phyloP scores from a whole-genome alignment of 2,888 invertebrate species.

The Branchipolynoe longqiensis region DNA sequence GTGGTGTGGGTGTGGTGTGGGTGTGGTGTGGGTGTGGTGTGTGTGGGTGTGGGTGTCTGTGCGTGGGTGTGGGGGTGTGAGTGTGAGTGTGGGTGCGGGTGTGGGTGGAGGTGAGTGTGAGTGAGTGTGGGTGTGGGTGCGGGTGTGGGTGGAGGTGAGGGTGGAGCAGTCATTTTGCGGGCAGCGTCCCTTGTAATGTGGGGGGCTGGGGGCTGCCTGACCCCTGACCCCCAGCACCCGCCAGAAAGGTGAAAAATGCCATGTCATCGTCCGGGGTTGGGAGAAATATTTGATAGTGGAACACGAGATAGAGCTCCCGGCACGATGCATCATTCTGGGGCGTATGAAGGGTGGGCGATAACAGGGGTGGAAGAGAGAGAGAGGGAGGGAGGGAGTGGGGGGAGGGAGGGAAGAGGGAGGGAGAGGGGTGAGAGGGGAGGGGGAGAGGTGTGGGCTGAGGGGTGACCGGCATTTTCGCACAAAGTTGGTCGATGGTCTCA shows the following conservation, averaged over 20 bases:
- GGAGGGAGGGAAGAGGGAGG: no score
- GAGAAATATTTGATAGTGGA: conserved; percentile 37
- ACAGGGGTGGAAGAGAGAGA: no score
- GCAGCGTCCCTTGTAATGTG: no score
- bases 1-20: not conserved
- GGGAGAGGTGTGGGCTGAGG: no score
- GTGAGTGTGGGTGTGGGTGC: no score
- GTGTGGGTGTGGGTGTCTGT: not conserved
- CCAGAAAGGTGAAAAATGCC: conserved; percentile 33
- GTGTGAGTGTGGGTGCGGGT: not conserved
- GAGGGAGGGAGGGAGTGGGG: no score
- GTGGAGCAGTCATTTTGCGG: no score
- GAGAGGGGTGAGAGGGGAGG: no score
- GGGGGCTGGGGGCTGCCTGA: not conserved
- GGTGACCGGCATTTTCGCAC: no score
- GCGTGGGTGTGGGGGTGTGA: not conserved
- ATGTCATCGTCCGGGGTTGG: conserved; percentile 26
- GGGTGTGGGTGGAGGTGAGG: not conserved
- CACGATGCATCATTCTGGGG: conserved; percentile 24
- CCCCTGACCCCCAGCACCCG: conserved; percentile 12
- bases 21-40: not conserved
- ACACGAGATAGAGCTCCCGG: conserved; percentile 24
- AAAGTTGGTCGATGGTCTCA: no score
- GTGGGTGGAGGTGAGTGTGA: not conserved
- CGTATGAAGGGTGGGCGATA: conserved; percentile 34